Conservation (phyloP, 2,888 invertebrate species). For the Pyrochroa serraticornis region DNA sequence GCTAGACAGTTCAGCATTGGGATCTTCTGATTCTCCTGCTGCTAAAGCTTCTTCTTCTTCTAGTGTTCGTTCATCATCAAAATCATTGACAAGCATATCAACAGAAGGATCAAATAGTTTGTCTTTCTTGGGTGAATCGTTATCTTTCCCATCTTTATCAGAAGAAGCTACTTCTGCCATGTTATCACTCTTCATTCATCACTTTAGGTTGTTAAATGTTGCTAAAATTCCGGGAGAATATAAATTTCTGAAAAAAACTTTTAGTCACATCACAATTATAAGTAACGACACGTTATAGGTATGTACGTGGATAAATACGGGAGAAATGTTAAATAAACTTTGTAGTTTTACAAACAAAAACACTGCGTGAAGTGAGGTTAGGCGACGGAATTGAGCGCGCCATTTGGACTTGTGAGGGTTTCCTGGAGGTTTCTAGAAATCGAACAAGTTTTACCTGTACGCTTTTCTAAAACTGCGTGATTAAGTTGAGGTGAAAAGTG, state of each 20-base stretch:
- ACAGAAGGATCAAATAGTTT: slow-evolving; percentile 87
- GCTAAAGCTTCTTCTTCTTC: slow-evolving; percentile 97
- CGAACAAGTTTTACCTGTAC: background rate
- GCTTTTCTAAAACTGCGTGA: background rate
- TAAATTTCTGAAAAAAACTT: background rate
- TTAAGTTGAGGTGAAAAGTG: background rate
- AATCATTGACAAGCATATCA: slow-evolving; percentile 97
- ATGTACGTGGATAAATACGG: no score
- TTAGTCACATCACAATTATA: no score
- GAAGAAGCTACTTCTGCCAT: slow-evolving; percentile 54
- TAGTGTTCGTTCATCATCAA: slow-evolving; percentile 94
- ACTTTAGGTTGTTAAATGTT: slow-evolving; percentile 20
- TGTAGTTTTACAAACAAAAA: slow-evolving; percentile 18
- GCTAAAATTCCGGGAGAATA: background rate
- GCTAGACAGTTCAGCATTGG: slow-evolving; percentile 86
- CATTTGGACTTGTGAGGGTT: slow-evolving; percentile 8
- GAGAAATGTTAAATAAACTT: background rate
- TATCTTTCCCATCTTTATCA: slow-evolving; percentile 52
- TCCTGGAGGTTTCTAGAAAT: background rate
- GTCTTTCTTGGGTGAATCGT: slow-evolving; percentile 57
- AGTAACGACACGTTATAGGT: no score
- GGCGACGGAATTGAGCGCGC: slow-evolving; percentile 10
- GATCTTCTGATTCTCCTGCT: slow-evolving; percentile 82
- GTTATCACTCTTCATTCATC: slow-evolving; percentile 44
- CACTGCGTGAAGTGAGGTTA: slow-evolving; percentile 24